Percentiles rank a stretch among this genome's conserved stretches.
phyloP scores from a whole-genome alignment of 2,888 invertebrate genomes.

The Ptychoptera albimana region DNA sequence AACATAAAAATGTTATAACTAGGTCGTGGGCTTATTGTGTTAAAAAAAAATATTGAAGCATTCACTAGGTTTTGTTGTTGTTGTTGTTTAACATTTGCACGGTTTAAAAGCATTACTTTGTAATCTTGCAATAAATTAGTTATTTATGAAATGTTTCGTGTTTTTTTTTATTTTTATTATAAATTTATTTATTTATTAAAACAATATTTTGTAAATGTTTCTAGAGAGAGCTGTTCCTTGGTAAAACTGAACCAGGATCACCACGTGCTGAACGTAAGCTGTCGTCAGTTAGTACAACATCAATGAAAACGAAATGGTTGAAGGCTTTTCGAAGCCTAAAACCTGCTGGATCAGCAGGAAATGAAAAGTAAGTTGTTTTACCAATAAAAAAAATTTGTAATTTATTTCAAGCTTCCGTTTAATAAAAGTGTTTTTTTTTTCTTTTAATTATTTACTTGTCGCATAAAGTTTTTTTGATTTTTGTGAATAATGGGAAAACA shows the following conservation, averaged over 20 bases:
- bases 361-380: constrained; percentile 44
- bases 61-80: not conserved
- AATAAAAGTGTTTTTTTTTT: no score
- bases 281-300: constrained; percentile 69
- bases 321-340: constrained; percentile 92
- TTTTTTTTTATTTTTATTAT: no score
- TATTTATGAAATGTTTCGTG: constrained; percentile 14
- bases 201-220: constrained; percentile 21
- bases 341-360: constrained; percentile 42
- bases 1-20: no score
- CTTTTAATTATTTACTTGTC: no score
- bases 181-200: no score
- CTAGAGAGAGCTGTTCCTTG: constrained; percentile 73
- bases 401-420: no score
- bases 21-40: no score
- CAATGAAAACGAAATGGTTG: constrained; percentile 95
- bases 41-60: not conserved
- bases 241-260: constrained; percentile 54
- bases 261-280: constrained; percentile 60
- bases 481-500: not conserved
- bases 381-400: not conserved
- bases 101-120: no score
- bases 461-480: no score
- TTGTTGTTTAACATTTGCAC: not conserved
- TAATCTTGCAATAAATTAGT: no score